These are phyloP conservation scores for Rosalia funebris DNA, from an alignment of 2,888 invertebrate species.

Conservation along the genomic window DNA sequence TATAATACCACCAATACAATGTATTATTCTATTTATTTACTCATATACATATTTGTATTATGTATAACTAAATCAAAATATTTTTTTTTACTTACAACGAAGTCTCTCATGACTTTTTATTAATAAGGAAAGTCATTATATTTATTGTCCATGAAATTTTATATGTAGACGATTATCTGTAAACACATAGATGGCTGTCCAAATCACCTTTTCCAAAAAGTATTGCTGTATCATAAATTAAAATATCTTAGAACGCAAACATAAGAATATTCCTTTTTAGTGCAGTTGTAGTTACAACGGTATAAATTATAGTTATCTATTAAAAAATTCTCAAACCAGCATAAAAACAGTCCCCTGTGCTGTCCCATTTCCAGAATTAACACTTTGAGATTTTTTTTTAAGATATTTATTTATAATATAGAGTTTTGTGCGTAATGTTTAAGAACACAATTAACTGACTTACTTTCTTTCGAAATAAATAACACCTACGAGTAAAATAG, in stretches of 20 bases:
- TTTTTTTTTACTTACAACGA: too few species aligned
- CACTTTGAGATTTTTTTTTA: neutral
- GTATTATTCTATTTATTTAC: too few species aligned
- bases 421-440: neutral
- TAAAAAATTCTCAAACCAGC: neutral
- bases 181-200: neutral
- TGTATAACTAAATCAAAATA: too few species aligned
- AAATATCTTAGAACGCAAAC: neutral
- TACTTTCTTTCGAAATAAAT: too few species aligned
- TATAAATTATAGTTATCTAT: neutral
- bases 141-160: too few species aligned
- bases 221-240: neutral
- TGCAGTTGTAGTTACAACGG: neutral
- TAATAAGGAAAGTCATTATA: too few species aligned
- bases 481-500: neutral
- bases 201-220: neutral
- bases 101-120: too few species aligned
- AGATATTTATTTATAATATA: neutral
- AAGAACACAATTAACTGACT: too few species aligned
- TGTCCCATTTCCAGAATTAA: neutral
- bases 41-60: too few species aligned
- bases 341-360: neutral
- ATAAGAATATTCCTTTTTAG: neutral
- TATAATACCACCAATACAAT: too few species aligned
- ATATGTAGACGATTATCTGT: neutral